Conservation (phyloP, 2,888 invertebrate species). For the Mesorhabditis spiculigera region DNA sequence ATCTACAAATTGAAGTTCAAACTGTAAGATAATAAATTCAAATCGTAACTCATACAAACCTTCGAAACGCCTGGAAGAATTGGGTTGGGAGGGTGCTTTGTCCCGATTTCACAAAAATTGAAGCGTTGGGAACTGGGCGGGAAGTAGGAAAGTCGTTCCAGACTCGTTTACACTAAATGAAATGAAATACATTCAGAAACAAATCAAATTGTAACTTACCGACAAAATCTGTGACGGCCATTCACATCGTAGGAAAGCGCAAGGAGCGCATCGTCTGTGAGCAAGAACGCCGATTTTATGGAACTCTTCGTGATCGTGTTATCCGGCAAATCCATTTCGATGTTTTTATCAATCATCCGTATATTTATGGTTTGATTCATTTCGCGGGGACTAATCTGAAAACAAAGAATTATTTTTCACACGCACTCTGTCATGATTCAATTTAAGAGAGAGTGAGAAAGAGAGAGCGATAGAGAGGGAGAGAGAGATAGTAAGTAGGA, state of each 20-base stretch:
- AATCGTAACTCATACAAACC: constrained; percentile 10
- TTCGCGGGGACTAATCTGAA: constrained; percentile 9
- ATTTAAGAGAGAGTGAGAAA: background rate
- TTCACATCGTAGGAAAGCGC: too few species aligned
- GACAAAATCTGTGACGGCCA: background rate
- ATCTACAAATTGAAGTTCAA: constrained; percentile 9
- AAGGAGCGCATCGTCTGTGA: too few species aligned
- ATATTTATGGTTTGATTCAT: constrained; percentile 3
- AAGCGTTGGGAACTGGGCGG: background rate
- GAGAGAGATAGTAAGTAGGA: constrained; percentile 8
- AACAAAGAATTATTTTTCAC: constrained; percentile 16
- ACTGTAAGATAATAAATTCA: constrained; percentile 10
- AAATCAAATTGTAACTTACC: background rate
- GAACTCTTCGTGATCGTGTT: too few species aligned
- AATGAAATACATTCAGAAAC: too few species aligned
- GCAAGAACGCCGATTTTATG: too few species aligned
- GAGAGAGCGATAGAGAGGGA: too few species aligned
- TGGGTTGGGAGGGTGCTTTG: background rate
- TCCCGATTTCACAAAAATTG: constrained; percentile 9
- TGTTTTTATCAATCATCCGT: constrained; percentile 5
- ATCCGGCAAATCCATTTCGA: too few species aligned
- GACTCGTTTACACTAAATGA: too few species aligned
- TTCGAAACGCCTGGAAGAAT: background rate
- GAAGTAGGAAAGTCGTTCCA: too few species aligned
- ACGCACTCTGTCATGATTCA: constrained; percentile 9